These are phyloP conservation scores for Macrocentrus cingulum DNA, from an alignment of 1,140 invertebrate species.

Conservation along the genomic window DNA sequence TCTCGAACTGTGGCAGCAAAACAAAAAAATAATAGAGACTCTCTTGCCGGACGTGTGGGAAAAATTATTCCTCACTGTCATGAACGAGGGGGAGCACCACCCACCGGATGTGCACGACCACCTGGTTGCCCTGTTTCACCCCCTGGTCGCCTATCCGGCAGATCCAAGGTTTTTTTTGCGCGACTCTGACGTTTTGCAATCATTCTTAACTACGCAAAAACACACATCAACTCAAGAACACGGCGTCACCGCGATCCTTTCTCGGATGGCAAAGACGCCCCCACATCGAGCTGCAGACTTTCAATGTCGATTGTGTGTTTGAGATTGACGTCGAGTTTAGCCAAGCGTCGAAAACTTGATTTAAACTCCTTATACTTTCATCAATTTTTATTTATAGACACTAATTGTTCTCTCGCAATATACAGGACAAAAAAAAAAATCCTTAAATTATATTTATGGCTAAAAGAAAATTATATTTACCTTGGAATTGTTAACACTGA, in stretches of 20 bases:
- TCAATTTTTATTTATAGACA: not conserved
- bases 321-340: constrained; percentile 14
- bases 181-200: too few species aligned
- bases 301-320: constrained; percentile 8
- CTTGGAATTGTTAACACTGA: constrained; percentile 30
- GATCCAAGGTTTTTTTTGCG: too few species aligned
- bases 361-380: constrained; percentile 11
- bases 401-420: too few species aligned
- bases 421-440: not conserved
- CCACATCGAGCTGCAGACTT: not conserved
- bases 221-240: too few species aligned
- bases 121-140: constrained; percentile 23
- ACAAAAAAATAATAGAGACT: too few species aligned
- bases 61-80: constrained; percentile 32
- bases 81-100: constrained; percentile 31
- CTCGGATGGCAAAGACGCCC: constrained; percentile 2
- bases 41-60: too few species aligned
- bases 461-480: constrained; percentile 28
- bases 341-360: constrained; percentile 11
- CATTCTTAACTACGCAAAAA: too few species aligned
- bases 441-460: not conserved
- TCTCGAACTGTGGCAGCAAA: too few species aligned
- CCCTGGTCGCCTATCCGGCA: constrained; percentile 31
- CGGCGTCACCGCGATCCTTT: too few species aligned
- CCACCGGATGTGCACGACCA: constrained; percentile 23